These are phyloP conservation scores for Tamias sibiricus DNA, from an alignment of 2,113 vertebrate species.

Conservation along the genomic window DNA sequence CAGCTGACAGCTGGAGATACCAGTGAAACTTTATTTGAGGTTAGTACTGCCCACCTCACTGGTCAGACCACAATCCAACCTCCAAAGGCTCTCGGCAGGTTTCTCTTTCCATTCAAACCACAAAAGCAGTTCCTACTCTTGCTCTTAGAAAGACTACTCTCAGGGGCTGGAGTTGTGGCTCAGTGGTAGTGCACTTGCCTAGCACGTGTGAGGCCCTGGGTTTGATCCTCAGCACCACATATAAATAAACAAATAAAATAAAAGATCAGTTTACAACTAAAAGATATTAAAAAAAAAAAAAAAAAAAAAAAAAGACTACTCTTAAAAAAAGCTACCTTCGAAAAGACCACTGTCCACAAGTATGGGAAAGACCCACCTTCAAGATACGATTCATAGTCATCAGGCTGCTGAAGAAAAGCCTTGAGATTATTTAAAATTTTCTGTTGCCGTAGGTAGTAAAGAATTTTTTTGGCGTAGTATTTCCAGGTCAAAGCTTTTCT, in stretches of 20 bases:
- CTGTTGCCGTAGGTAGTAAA: constrained; percentile 97
- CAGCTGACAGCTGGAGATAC: not conserved
- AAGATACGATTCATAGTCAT: constrained; percentile 91
- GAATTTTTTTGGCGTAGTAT: constrained; percentile 99
- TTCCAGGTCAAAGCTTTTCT: constrained; percentile 97
- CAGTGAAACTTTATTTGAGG: not conserved
- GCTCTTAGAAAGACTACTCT: not conserved
- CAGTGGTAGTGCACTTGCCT: too few relatives aligned
- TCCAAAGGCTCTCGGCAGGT: not conserved
- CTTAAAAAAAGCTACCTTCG: not conserved
- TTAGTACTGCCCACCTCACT: not conserved
- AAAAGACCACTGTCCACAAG: too few relatives aligned
- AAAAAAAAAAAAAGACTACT: not conserved
- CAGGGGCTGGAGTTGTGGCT: too few relatives aligned
- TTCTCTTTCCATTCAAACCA: not conserved
- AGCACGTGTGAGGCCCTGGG: too few relatives aligned
- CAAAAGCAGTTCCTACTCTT: not conserved
- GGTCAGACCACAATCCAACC: not conserved
- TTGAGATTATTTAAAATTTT: constrained; percentile 95
- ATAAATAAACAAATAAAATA: too few relatives aligned
- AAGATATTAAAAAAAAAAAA: too few relatives aligned
- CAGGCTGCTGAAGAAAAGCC: constrained; percentile 92
- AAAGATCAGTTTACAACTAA: too few relatives aligned
- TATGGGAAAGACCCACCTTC: constrained; percentile 88
- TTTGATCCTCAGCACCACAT: too few relatives aligned